Base-by-base conservation (phyloP, 2,888 invertebrate species). In the Phyllotreta striolata region DNA sequence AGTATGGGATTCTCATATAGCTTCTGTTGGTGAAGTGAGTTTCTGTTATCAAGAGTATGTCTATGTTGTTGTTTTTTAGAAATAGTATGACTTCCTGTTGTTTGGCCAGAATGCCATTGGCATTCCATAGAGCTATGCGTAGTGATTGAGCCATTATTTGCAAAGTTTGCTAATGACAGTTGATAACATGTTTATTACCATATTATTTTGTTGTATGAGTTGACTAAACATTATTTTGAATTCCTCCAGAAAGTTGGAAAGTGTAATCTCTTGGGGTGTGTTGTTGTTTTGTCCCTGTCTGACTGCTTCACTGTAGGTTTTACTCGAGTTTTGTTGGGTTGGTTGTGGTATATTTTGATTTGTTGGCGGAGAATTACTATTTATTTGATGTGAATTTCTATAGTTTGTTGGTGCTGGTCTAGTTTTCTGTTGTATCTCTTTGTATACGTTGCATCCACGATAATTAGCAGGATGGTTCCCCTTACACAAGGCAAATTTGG, bases 131-230 rank as follows among this genome's bases (percentile, higher is more conserved):
- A 43, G 43, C 43, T 43, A 43, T 5, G 43, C 43, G 4, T 43
- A 43, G 43, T 43, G 43, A 43, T 43, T 43, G 43, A 43, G 43
- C 43, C 43, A 43, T 43, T 43, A 43, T 10, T 43, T 43, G 12
- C 9, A 43, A 43, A 43, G 43, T 43, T 43, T 43, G 12, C 12
- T 43, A 6, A 43, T 43, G 43, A 43, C 9, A 43, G 43, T 43
- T 43, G 43, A 43, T 43, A 43, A 8, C 9, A 43, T 43, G 43
- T 43, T 43, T 10, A 43, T 43, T 43, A 43, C 43, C 43, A 43
- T 43, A 12, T 43, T 43, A 12, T 43, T 43, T 43, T 43, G 43
- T 43, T 43, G 43, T 3, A 43, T 8, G 43, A 43, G 9, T 43
- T 43, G 43, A 8, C 43, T 43, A 43, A 43, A 43, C 43, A 43